These are phyloP conservation scores for Ochlodes sylvanus DNA, from an alignment of 2,888 invertebrate species.

Conservation along the genomic window DNA sequence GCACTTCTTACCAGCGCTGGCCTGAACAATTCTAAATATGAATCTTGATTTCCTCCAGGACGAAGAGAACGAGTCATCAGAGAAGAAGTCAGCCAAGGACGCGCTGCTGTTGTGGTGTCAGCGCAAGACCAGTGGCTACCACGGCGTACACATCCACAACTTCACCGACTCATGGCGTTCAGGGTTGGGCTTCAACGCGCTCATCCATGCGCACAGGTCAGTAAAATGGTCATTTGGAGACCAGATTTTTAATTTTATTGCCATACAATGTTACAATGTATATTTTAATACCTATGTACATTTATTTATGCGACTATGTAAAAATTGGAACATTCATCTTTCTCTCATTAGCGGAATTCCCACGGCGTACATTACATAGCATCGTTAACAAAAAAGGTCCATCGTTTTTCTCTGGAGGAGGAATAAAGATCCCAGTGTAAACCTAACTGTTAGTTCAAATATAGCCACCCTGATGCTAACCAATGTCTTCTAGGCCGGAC, in stretches of 20 bases:
- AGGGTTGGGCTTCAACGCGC: slow-evolving; percentile 98
- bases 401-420: too few species aligned
- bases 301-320: too few species aligned
- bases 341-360: too few species aligned
- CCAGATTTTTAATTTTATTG: too few species aligned
- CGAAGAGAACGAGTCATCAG: slow-evolving; percentile 97
- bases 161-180: slow-evolving; percentile 98
- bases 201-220: slow-evolving; percentile 95
- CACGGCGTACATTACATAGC: too few species aligned
- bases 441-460: background rate
- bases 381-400: too few species aligned
- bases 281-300: too few species aligned
- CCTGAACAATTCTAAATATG: too few species aligned
- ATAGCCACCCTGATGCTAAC: background rate
- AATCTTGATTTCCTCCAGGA: slow-evolving; percentile 83
- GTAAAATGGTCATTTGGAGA: background rate
- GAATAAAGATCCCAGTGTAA: too few species aligned
- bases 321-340: too few species aligned
- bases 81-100: slow-evolving; percentile 99
- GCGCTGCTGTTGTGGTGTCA: slow-evolving; percentile 99
- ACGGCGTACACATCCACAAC: slow-evolving; percentile 94
- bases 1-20: too few species aligned
- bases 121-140: slow-evolving; percentile 98
- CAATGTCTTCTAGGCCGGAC: slow-evolving; percentile 88
- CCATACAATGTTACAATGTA: too few species aligned